A percentile compares a stretch with the other conserved stretches of the same genome.
phyloP scores from a whole-genome alignment of 2,888 invertebrate species.

The Peribatodes rhomboidaria region DNA sequence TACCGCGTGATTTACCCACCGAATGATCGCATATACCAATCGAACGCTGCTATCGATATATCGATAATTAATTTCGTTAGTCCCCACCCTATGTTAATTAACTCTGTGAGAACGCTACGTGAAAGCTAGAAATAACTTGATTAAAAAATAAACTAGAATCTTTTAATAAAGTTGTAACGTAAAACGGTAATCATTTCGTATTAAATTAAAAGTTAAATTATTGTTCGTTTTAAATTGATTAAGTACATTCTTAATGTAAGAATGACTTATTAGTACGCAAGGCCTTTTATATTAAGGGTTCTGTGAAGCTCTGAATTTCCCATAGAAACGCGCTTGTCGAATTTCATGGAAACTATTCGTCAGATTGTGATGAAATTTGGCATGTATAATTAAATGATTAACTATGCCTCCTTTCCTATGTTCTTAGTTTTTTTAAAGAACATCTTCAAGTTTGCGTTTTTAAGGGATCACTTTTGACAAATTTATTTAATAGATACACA shows the following conservation, averaged over 20 bases:
- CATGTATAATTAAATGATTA: no score
- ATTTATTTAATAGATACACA: no score
- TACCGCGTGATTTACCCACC: constrained; percentile 78
- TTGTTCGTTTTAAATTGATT: constrained; percentile 3
- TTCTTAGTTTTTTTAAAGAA: neutral
- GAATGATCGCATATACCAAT: constrained; percentile 72
- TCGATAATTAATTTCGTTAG: constrained; percentile 77
- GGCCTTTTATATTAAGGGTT: neutral
- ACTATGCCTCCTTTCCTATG: no score
- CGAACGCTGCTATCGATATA: constrained; percentile 75
- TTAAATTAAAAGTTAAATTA: constrained; percentile 9
- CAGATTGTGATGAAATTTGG: no score
- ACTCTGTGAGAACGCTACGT: constrained; percentile 67
- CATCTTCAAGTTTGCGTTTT: no score
- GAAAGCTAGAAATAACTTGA: constrained; percentile 55
- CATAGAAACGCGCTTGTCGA: no score
- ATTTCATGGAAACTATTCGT: no score
- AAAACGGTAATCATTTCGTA: neutral
- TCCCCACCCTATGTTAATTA: constrained; percentile 73
- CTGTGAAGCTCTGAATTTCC: no score
- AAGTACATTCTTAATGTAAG: neutral
- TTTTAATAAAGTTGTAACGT: constrained; percentile 42
- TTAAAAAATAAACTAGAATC: constrained; percentile 32
- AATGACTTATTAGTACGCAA: neutral
- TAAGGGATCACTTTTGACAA: no score